Percentiles rank a stretch among this genome's conserved stretches.
Conservation (phyloP, 2,113 vertebrate species). For the Nerophis ophidion region DNA sequence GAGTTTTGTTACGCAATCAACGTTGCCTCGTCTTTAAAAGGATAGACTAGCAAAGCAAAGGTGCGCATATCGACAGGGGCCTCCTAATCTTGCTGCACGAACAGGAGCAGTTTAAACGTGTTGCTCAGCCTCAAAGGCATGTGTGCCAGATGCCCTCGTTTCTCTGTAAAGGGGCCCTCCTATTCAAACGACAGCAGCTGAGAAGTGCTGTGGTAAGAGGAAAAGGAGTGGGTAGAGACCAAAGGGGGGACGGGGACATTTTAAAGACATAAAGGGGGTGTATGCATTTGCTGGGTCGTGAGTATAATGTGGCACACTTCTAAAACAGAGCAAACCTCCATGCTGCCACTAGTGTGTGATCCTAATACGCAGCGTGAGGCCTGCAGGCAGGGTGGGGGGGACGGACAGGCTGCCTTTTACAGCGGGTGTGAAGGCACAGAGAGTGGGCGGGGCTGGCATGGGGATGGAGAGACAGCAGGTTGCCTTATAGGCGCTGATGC, state of each 20-base stretch:
- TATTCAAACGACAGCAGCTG: constrained; percentile 68
- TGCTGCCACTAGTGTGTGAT: constrained; percentile 37
- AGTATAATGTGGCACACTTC: constrained; percentile 64
- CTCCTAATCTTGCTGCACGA: constrained; percentile 45
- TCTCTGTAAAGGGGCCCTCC: constrained; percentile 52
- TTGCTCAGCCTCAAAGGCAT: constrained; percentile 41
- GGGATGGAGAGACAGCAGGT: constrained; percentile 57
- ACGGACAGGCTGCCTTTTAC: constrained; percentile 22
- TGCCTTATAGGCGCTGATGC: constrained; percentile 43
- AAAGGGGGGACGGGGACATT: constrained; percentile 28
- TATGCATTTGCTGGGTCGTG: constrained; percentile 37
- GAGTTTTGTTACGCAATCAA: constrained; percentile 19
- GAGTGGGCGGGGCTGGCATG: constrained; percentile 39
- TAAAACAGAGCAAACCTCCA: constrained; percentile 44
- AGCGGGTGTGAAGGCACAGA: constrained; percentile 18
- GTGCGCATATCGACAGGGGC: constrained; percentile 14
- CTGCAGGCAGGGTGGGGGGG: constrained; percentile 22
- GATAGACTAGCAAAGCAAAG: constrained; percentile 4
- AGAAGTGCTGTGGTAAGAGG: constrained; percentile 52
- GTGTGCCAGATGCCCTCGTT: constrained; percentile 70
- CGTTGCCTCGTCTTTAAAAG: constrained; percentile 6
- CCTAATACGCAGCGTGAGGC: constrained; percentile 23
- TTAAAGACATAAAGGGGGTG: constrained; percentile 44
- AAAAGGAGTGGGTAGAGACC: constrained; percentile 37
- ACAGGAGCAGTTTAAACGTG: constrained; percentile 41